Evolutionary conservation across 2,113 vertebrate species (phyloP).

Genomic region (Taurulus bubalis): DNA sequence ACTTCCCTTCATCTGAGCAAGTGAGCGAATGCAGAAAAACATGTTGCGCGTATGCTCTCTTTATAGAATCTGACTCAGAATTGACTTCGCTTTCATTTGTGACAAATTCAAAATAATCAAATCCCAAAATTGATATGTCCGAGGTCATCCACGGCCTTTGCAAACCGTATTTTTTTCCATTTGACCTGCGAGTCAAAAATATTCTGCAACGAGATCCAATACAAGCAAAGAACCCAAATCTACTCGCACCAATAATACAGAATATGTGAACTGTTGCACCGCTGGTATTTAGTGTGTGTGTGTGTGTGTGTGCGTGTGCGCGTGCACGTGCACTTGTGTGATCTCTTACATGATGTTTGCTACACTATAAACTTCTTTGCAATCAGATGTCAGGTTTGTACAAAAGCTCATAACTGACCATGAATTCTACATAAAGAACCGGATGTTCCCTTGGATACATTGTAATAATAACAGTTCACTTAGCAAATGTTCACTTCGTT

Average conservation of each 20-base stretch:
- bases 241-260: neutral
- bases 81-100: neutral
- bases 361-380: neutral
- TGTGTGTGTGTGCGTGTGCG: too few relatives aligned
- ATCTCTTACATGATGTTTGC: neutral
- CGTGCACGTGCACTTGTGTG: neutral
- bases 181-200: too few relatives aligned
- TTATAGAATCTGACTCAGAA: neutral
- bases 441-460: too few relatives aligned
- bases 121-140: neutral
- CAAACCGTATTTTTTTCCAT: neutral
- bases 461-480: neutral
- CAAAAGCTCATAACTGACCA: neutral
- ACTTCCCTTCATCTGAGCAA: too few relatives aligned
- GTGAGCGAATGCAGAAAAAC: neutral
- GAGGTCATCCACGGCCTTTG: neutral
- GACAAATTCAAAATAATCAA: neutral
- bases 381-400: neutral
- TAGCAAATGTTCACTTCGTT: too few relatives aligned
- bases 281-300: neutral
- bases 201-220: too few relatives aligned
- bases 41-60: neutral
- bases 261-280: neutral
- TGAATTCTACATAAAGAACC: neutral
- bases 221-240: neutral